Evolutionary conservation across 2,888 invertebrate genomes (phyloP).

Genomic region (Tolmerus cingulatus): DNA sequence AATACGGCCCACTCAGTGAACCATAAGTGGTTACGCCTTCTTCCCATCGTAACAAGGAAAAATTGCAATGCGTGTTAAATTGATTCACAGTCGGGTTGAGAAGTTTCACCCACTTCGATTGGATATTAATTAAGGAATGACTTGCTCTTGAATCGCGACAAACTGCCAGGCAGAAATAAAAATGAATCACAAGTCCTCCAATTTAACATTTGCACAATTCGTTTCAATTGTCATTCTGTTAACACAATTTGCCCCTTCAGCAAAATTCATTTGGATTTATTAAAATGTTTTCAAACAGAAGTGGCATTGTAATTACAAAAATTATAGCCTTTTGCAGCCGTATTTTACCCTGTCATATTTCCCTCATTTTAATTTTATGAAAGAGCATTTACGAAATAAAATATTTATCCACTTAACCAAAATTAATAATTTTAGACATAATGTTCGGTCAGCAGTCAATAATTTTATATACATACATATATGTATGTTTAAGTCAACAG

Average conservation of each 20-base stretch:
- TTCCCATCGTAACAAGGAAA: background rate
- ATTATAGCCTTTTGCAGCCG: background rate
- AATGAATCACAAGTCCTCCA: background rate
- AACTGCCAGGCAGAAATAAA: background rate
- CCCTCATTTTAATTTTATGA: background rate
- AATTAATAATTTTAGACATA: too few species aligned
- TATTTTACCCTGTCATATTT: background rate
- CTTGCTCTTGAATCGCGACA: background rate
- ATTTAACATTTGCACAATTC: conserved; percentile 5
- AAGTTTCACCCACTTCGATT: background rate
- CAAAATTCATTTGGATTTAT: background rate
- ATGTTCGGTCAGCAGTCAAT: too few species aligned
- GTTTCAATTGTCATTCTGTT: conserved; percentile 7
- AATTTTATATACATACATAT: too few species aligned
- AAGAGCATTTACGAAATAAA: background rate
- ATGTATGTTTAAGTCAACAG: too few species aligned
- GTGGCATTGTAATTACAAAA: background rate
- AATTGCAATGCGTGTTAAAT: background rate
- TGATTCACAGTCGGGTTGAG: background rate
- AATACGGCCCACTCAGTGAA: background rate
- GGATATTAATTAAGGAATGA: background rate
- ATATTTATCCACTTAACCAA: too few species aligned
- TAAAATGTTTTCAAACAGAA: background rate
- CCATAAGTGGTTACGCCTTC: background rate
- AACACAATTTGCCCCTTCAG: background rate